Conservation (phyloP, 2,888 invertebrate genomes). For the Lumbricus terrestris region DNA sequence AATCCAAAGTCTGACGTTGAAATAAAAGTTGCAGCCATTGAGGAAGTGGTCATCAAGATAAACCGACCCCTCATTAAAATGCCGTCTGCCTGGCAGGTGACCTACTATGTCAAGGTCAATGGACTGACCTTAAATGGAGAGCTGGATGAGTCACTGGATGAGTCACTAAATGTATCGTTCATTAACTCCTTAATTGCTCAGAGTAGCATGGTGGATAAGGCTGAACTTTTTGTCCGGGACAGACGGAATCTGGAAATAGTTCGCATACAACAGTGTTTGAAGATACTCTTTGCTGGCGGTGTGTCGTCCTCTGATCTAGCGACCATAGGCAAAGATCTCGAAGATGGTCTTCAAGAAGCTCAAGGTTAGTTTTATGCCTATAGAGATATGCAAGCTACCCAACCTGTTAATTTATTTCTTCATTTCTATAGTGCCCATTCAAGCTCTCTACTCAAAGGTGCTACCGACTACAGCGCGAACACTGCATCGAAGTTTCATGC, state of each 20-base stretch:
- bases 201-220: background rate
- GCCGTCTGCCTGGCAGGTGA: slow-evolving; percentile 5
- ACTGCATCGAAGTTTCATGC: too few relatives aligned
- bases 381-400: background rate
- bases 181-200: background rate
- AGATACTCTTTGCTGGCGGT: background rate
- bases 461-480: too few relatives aligned
- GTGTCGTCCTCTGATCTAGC: background rate
- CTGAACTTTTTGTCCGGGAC: background rate
- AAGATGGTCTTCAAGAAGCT: background rate
- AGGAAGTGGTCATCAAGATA: background rate
- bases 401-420: too few relatives aligned
- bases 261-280: background rate
- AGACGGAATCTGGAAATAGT: background rate
- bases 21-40: slow-evolving; percentile 8
- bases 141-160: background rate
- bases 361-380: background rate
- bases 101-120: background rate
- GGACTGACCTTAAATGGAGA: background rate
- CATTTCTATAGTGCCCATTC: too few relatives aligned
- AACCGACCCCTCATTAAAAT: background rate
- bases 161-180: background rate
- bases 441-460: too few relatives aligned
- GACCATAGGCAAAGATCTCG: background rate
- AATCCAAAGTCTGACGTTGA: slow-evolving; percentile 7